Percentiles rank a stretch among this genome's conserved stretches.
Conservation (phyloP, 1,140 invertebrate genomes). For the Caenorhabditis inopinata region DNA sequence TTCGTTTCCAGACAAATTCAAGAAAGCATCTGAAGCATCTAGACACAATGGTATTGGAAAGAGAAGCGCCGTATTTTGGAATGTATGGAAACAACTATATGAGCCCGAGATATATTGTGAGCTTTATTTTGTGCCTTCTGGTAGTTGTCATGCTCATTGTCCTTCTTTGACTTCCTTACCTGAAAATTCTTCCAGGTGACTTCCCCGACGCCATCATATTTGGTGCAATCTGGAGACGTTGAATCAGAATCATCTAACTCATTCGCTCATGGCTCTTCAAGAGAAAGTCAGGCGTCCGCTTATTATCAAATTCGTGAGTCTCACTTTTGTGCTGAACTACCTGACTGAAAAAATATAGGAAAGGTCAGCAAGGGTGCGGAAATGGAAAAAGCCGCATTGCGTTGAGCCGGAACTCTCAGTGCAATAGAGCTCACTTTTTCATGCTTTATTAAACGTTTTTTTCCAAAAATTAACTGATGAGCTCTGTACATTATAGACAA, state of each 20-base stretch:
- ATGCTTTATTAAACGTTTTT: too few relatives aligned
- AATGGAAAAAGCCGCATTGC: too few relatives aligned
- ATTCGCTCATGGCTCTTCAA: background rate
- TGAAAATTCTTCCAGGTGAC: background rate
- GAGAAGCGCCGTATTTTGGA: background rate
- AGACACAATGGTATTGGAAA: background rate
- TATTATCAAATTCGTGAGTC: conserved; percentile 26
- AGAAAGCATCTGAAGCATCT: background rate
- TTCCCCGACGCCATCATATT: background rate
- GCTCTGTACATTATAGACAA: too few relatives aligned
- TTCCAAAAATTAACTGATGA: too few relatives aligned
- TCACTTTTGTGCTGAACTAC: too few relatives aligned
- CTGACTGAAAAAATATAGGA: too few relatives aligned
- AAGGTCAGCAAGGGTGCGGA: too few relatives aligned
- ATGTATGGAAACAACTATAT: conserved; percentile 19
- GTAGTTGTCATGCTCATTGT: too few relatives aligned
- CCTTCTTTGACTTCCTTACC: too few relatives aligned
- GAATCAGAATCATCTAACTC: background rate
- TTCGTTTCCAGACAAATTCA: background rate
- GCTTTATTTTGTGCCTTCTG: background rate
- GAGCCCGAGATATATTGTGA: conserved; percentile 6
- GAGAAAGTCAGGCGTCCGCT: background rate
- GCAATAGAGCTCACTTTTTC: too few relatives aligned
- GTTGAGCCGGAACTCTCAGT: too few relatives aligned
- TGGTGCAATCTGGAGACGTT: background rate